phyloP scores from a whole-genome alignment of 2,113 vertebrate genomes.

The Ameiurus melas region DNA sequence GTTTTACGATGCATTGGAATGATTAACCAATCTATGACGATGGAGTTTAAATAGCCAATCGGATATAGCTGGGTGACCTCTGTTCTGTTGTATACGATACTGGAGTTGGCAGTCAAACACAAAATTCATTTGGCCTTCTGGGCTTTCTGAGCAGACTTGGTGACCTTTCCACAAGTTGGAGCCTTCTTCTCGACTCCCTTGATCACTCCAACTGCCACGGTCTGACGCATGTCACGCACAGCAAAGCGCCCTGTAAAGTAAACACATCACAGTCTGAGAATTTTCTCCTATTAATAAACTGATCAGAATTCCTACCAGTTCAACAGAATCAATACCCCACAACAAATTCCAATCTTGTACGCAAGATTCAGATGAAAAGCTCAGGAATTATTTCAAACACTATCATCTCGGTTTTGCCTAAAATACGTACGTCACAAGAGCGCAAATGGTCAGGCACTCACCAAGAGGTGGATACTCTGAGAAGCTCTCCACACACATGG shows the following conservation, averaged over 20 bases:
- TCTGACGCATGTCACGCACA: conserved; percentile 96
- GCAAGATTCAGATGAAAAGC: neutral
- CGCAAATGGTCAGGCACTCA: conserved; percentile 65
- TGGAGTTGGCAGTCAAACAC: conserved; percentile 83
- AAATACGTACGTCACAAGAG: neutral
- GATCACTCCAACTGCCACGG: conserved; percentile 93
- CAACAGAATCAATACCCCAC: neutral
- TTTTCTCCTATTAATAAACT: neutral
- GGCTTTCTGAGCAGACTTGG: conserved; percentile 97
- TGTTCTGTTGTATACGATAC: conserved; percentile 82
- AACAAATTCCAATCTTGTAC: neutral
- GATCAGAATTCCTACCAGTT: neutral
- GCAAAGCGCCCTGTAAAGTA: conserved; percentile 84
- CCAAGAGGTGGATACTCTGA: conserved; percentile 94
- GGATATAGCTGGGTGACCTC: conserved; percentile 81
- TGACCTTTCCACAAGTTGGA: conserved; percentile 86
- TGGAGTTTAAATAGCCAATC: conserved; percentile 87
- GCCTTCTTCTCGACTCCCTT: conserved; percentile 94
- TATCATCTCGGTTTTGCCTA: neutral
- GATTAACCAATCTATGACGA: conserved; percentile 94
- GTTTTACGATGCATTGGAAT: conserved; percentile 98
- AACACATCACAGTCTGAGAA: neutral
- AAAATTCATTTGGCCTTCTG: conserved; percentile 98
- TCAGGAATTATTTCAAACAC: neutral
- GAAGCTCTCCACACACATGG: conserved; percentile 98